Conservation (phyloP, 2,888 invertebrate species). For the Tetheella fluctuosa region DNA sequence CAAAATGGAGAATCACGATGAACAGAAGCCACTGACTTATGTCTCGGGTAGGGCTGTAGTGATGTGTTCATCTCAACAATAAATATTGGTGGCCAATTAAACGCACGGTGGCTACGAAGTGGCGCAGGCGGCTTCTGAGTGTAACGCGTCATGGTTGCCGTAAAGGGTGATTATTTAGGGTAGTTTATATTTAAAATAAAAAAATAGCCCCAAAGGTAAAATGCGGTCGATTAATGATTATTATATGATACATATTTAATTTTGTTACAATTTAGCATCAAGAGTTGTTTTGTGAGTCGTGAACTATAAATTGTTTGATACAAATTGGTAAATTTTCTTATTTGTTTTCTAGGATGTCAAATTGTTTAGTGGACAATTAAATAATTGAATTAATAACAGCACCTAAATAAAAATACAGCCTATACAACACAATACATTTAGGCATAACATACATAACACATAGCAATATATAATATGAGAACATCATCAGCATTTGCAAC, state of each 20-base stretch:
- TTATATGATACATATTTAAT: no score
- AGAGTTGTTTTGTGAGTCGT: no score
- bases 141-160: conserved; percentile 22
- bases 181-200: neutral
- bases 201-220: neutral
- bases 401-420: neutral
- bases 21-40: conserved; percentile 79
- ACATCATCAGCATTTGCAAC: conserved; percentile 66
- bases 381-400: no score
- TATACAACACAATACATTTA: neutral
- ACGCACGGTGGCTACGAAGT: conserved; percentile 50
- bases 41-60: conserved; percentile 64
- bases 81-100: conserved; percentile 81
- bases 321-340: no score
- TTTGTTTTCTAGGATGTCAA: no score
- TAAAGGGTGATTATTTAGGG: conserved; percentile 11
- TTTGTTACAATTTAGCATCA: no score
- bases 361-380: no score
- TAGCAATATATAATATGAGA: conserved; percentile 50
- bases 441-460: conserved; percentile 20
- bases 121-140: conserved; percentile 22
- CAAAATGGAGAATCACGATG: conserved; percentile 80
- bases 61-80: conserved; percentile 83
- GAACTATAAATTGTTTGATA: no score
- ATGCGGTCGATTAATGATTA: no score